Base-by-base conservation (phyloP, 2,797 vertebrate genomes). In the Chelidonichthys spinosus region DNA sequence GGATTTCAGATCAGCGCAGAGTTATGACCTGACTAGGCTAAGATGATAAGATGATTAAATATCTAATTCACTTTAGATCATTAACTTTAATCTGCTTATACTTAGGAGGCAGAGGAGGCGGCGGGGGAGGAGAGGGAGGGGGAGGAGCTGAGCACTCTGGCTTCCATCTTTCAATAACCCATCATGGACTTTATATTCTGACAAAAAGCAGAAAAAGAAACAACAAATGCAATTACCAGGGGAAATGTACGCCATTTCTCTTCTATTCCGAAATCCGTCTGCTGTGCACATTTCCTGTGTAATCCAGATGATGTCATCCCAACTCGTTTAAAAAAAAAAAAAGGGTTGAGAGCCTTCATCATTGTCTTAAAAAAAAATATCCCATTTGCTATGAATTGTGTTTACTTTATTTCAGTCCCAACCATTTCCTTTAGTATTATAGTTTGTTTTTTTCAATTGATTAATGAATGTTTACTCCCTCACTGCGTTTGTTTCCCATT, bases 1-100 rank as follows among this genome's bases (percentile, higher is more conserved):
- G 88, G 84, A 87, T 90, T 90, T 91, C 83, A 88, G 83, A 91
- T 92, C 81, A 81, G 81, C 3, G 46, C 77, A n/a, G 85, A 87
- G 89, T 89, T 90, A 89, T 89, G 92, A 91, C 86, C 90, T 81
- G 88, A 82, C 88, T 82, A 87, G 53, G 46, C 89, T 93, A 88
- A 93, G 91, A 93, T 92, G 91, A 92, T 94, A 94, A 94, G 90
- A 92, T 94, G 93, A 94, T 94, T 93, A 94, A 92, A 94, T 94
- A 92, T 94, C 93, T 94, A 93, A 94, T 92, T 94, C 93, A 93
- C 90, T 94, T 94, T 91, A 91, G 85, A 90, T 92, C 90, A 92
- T 92, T 94, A 92, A 92, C 87, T 92, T 91, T 92, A 94, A 94
- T 93, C 92, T 91, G 87, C 92, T 94, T 92, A 92, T 87, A 83